Base-by-base conservation (phyloP, 2,888 invertebrate genomes). In the Macrophya alboannulata region DNA sequence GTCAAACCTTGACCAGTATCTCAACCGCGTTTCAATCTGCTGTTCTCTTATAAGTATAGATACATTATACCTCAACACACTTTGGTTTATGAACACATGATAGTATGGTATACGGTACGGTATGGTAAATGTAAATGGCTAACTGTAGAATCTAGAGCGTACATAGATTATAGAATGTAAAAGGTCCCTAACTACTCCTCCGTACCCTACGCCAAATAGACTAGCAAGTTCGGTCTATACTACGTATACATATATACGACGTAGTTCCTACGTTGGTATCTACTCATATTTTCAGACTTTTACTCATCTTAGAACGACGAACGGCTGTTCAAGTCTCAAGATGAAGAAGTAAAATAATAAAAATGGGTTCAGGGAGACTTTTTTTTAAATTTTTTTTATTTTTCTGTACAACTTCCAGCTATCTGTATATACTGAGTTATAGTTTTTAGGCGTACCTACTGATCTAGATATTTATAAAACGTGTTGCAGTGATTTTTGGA, bases 1-100 rank as follows among this genome's bases (percentile, higher is more conserved):
- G n/a, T 59, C 37, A 40, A 79, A 59, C 79, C 79, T 79, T 79
- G 79, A 79, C 79, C 79, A 59, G 59, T 59, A 79, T 79, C 40
- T 51, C 1, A 79, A 79, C 59, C 45, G 25, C 76, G n/a, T 25
- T 76, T 48, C 15, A 48, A 48, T 62, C 55, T 74, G 15, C 79
- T 31, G 59, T 59, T 40, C 48, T 55, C 40, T 17, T 79, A 37
- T 45, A 48, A 31, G 12, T 40, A 55, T 40, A 37, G 37, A 8
- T 79, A 55, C 9, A 40, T 17, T 43, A 21, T 25, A 48, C 12
- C 12, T 21, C 1, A 9, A 45, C 25, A 68, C 45, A 45, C 68
- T 6, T 68, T 12, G 31, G 37, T 17, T 68, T 37, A 68, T 17
- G 37, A 37, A 31, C 4, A 68, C 37, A 31, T 21, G 25, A 17